phyloP scores from a whole-genome alignment of 2,888 invertebrate genomes.

The Urechis unicinctus region DNA sequence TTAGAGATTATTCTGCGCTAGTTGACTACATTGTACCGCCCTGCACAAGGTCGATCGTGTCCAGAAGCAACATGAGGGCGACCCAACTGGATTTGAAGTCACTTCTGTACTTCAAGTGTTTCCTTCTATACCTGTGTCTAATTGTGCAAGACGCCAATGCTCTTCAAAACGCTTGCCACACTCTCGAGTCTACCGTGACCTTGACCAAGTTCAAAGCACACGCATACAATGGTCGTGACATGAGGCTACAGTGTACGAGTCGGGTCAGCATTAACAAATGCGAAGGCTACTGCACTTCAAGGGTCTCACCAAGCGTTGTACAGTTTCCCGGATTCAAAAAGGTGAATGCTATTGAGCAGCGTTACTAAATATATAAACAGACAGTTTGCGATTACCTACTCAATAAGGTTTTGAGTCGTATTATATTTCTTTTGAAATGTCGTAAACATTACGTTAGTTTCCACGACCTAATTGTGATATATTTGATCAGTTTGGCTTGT shows the following conservation, averaged over 20 bases:
- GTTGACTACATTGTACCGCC: too few relatives aligned
- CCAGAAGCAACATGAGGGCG: too few relatives aligned
- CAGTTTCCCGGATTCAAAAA: constrained; percentile 25
- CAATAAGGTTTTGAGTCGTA: not conserved
- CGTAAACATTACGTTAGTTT: not conserved
- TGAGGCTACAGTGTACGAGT: constrained; percentile 63
- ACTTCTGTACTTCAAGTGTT: too few relatives aligned
- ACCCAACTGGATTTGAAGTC: too few relatives aligned
- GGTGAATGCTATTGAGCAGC: too few relatives aligned
- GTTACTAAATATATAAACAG: too few relatives aligned
- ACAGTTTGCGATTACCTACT: not conserved
- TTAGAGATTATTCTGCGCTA: too few relatives aligned
- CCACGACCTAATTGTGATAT: not conserved
- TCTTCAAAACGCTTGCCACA: not conserved
- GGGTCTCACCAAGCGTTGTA: constrained; percentile 57
- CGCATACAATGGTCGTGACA: not conserved
- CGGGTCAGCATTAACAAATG: constrained; percentile 87
- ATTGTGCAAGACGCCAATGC: too few relatives aligned
- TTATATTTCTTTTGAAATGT: not conserved
- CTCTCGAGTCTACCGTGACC: not conserved
- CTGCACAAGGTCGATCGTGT: too few relatives aligned
- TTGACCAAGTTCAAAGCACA: not conserved
- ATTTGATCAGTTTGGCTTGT: too few relatives aligned
- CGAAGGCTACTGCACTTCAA: constrained; percentile 85
- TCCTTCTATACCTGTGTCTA: too few relatives aligned